Percentiles rank a stretch among this genome's conserved stretches.
Conservation (phyloP, 35 echinoderm and acorn worm species). For the Apostichopus californicus region DNA sequence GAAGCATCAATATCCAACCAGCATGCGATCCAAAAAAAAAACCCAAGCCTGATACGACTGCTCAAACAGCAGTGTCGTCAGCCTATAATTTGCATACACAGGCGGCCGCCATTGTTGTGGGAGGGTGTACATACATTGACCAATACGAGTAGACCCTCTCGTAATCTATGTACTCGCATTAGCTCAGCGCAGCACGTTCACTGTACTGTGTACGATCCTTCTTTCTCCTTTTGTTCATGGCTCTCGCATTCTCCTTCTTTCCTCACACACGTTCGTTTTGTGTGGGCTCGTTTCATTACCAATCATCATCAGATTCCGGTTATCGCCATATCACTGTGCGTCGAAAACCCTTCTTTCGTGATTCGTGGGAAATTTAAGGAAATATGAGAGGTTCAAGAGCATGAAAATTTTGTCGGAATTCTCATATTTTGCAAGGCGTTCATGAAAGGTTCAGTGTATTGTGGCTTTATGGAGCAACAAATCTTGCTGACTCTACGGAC, state of each 20-base stretch:
- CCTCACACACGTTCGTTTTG: conserved; percentile 65
- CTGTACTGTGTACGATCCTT: conserved; percentile 39
- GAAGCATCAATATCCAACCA: not conserved
- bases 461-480: conserved; percentile 60
- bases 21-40: not conserved
- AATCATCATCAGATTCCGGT: conserved; percentile 87
- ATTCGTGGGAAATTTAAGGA: conserved; percentile 58
- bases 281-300: conserved; percentile 92
- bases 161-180: conserved; percentile 41
- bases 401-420: conserved; percentile 65
- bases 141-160: conserved; percentile 11
- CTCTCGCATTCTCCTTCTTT: conserved; percentile 60
- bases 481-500: conserved; percentile 66
- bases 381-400: conserved; percentile 57
- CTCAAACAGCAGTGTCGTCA: conserved; percentile 22
- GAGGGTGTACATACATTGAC: conserved; percentile 44
- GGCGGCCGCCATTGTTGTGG: conserved; percentile 60
- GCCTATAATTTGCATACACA: conserved; percentile 56
- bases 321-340: conserved; percentile 71
- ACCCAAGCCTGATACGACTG: not conserved
- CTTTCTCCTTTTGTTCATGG: conserved; percentile 61
- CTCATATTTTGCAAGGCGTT: conserved; percentile 66
- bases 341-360: conserved; percentile 69
- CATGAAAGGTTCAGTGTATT: conserved; percentile 62
- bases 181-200: conserved; percentile 51